Percentiles rank a stretch among this genome's conserved stretches.
These are phyloP conservation scores for Nudaria mundana DNA, from an alignment of 2,888 invertebrate species.

Conservation along the genomic window DNA sequence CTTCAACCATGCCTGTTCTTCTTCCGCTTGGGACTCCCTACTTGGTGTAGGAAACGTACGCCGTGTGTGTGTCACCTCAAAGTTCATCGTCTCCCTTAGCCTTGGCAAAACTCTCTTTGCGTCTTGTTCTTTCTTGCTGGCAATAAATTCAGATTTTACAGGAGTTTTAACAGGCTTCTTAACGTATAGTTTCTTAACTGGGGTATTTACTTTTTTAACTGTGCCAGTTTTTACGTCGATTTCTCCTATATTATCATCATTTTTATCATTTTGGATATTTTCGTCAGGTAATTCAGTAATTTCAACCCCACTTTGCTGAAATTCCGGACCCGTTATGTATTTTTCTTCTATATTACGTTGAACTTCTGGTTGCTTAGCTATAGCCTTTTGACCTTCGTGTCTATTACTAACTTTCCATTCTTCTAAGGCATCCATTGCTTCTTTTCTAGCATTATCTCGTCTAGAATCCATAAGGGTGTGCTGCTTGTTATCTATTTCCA, in stretches of 20 bases:
- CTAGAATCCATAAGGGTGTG: conserved; percentile 83
- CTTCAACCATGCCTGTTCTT: conserved; percentile 90
- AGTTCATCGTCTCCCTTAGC: conserved; percentile 78
- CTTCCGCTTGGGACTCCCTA: conserved; percentile 85
- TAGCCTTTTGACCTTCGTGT: neutral
- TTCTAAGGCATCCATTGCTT: conserved; percentile 85
- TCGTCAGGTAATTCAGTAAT: conserved; percentile 44
- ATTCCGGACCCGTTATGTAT: conserved; percentile 10
- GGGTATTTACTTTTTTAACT: neutral
- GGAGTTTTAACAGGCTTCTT: conserved; percentile 35
- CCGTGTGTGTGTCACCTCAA: conserved; percentile 87
- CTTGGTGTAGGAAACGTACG: conserved; percentile 91
- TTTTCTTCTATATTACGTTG: neutral
- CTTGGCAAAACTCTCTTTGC: conserved; percentile 72
- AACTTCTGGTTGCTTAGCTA: neutral
- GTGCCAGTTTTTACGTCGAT: neutral
- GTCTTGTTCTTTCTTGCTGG: conserved; percentile 56
- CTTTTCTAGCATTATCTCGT: conserved; percentile 81
- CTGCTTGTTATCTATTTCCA: conserved; percentile 73
- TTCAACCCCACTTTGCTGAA: conserved; percentile 33
- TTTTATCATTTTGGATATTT: conserved; percentile 34
- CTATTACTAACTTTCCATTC: conserved; percentile 70
- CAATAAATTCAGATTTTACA: conserved; percentile 60
- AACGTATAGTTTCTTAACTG: conserved; percentile 9
- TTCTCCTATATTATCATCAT: neutral